Base-by-base conservation (phyloP, 2,888 invertebrate species). In the Stratiomys singularior region DNA sequence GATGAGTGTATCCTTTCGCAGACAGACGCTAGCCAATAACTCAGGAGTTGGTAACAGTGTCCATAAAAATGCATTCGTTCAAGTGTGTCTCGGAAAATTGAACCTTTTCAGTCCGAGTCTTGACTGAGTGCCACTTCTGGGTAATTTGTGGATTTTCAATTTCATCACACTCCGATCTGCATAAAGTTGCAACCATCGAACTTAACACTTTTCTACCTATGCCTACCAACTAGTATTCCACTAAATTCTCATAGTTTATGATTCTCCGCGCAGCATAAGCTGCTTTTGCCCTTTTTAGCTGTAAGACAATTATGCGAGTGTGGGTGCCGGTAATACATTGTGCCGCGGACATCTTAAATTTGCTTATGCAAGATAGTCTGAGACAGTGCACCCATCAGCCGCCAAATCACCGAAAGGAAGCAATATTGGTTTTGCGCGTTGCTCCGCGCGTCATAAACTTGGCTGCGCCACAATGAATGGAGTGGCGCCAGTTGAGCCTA, bases 401-500 rank as follows among this genome's bases (percentile, higher is more conserved):
- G 25, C 44, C 30, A 18, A 27, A 25, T 18, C 25, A 21, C n/a
- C 27, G 56, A 58, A 60, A 23, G 37, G 74, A 58, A 74, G 74
- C 58, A 37, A 37, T 69, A 69, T 58, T 60, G 60, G 58, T 74
- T 52, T 60, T 18, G 74, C 74, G 52, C 74, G 37, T 9, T 37
- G 37, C 37, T 5, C 37, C 37, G 37, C 23, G 23, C 18, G 56
- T 37, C 74, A 74, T 74, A 74, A 74, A 74, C 58, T 37, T 60
- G n/a, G 52, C 21, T 21, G 28, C 15, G 47, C 27, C 37, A 25
- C 74, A 74, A 37, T 74, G 74, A 37, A 74, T 74, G 74, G 58
- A 74, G 74, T 74, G 74, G 74, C 74, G 74, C 74, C 74, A 74
- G 25, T 37, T 37, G 74, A 74, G 37, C 44, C 74, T 56, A 56